Base-by-base conservation (phyloP, 2,888 invertebrate species). In the Diachrysia chrysitis region DNA sequence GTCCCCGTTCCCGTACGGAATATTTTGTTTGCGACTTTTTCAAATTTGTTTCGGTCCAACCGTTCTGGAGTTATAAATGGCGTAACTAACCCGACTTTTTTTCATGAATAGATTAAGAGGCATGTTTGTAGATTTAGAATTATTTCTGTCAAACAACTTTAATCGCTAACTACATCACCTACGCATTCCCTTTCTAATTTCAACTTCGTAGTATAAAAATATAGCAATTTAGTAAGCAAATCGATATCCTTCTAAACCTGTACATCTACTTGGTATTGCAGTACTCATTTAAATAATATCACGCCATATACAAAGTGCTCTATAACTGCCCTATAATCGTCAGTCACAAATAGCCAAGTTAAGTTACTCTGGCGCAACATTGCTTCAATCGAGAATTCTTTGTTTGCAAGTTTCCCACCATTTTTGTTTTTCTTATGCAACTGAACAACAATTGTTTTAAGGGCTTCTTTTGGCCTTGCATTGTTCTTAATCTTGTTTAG, bases 211-310 rank as follows among this genome's bases (percentile, higher is more conserved):
- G 16, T 23, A 61, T 59, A 66, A 73, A 71, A 69, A 67, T 19
- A 66, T 55, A 55, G 35, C 66, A 59, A 57, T 61, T 65, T 63
- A 37, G 7, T 25, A 48, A 58, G 54, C 56, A 63, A 65, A 71
- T 54, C 56, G 32, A 66, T 69, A 64, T 74, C 21, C 42, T 9
- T 59, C 42, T 53, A 64, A 81, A 64, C 69, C 54, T 23, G 71
- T 69, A 63, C 69, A 67, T 73, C 48, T 21, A 51, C 65, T 67
- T 42, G 42, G 42, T 42, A 75, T 67, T 58, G 76, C 78, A 76
- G 79, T 70, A 76, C 69, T 70, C 65, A 80, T 82, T 82, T 78
- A 74, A 80, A 82, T 82, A 82, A 82, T 78, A 80, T 76, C 80
- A 73, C 60, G 56, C 64, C 73, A 69, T 53, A 64, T 58, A 69